Conservation (phyloP, 2,797 vertebrate species). For the Liasis olivaceus region DNA sequence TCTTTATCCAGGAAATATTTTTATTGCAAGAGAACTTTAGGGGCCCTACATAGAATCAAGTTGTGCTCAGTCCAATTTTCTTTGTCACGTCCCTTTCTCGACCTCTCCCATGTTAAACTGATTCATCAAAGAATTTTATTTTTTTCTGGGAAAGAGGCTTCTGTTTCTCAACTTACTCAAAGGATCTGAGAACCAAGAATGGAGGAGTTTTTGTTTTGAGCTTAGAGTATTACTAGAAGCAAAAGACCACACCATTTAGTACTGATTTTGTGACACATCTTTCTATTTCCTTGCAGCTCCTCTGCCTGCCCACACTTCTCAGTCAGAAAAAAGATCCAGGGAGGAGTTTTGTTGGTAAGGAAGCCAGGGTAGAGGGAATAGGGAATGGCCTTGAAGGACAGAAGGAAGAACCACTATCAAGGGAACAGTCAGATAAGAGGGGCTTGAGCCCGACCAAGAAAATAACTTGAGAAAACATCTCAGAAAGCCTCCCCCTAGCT, state of each 20-base stretch:
- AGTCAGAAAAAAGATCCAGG: neutral
- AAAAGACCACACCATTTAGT: neutral
- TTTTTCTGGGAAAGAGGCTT: neutral
- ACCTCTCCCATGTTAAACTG: neutral
- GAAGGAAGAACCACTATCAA: neutral
- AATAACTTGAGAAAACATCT: no score
- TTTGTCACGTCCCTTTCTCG: neutral
- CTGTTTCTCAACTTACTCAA: neutral
- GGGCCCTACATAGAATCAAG: neutral
- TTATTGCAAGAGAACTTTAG: neutral
- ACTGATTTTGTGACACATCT: neutral
- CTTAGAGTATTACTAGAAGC: neutral
- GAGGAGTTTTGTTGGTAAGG: neutral
- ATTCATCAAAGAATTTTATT: neutral
- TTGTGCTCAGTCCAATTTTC: neutral
- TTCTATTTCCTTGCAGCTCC: neutral
- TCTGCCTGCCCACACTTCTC: neutral
- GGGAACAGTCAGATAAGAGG: neutral
- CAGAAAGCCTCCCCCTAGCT: neutral
- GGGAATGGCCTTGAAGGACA: neutral
- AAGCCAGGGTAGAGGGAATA: neutral
- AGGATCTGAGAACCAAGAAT: neutral
- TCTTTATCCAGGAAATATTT: neutral
- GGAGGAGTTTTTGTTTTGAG: neutral
- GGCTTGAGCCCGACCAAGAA: no score